These are phyloP conservation scores for Phenganax subtilis DNA, from an alignment of 92 coral and sea anemone species.

Conservation along the genomic window DNA sequence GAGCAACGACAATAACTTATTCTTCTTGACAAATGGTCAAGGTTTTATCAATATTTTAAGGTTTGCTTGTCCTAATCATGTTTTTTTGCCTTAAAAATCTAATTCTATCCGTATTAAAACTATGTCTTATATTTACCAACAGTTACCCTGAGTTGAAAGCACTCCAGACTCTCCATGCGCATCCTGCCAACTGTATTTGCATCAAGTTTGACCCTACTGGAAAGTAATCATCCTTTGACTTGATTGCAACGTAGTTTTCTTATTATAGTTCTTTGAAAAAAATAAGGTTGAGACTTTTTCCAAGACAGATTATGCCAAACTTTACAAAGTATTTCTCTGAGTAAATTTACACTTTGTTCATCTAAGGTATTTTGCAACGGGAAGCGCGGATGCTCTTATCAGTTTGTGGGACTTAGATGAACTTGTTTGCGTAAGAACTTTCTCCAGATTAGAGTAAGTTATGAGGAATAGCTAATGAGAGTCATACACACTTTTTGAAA, in stretches of 20 bases:
- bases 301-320: no score
- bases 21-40: slow-evolving; percentile 96
- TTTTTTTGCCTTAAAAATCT: background rate
- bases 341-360: background rate
- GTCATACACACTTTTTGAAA: background rate
- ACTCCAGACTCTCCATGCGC: slow-evolving; percentile 93
- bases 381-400: slow-evolving; percentile 97
- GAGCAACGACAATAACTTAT: slow-evolving; percentile 88
- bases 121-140: background rate
- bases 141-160: slow-evolving; percentile 97
- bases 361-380: slow-evolving; percentile 93
- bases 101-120: background rate
- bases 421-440: slow-evolving; percentile 92
- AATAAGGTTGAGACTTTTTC: no score
- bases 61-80: slow-evolving; percentile 33
- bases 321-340: background rate
- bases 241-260: no score
- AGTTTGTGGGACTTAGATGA: slow-evolving; percentile 98
- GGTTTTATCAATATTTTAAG: slow-evolving; percentile 94
- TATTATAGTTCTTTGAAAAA: no score
- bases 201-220: slow-evolving; percentile 99
- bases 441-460: slow-evolving; percentile 97
- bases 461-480: background rate
- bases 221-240: slow-evolving; percentile 49
- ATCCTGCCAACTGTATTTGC: slow-evolving; percentile 98